A percentile compares a stretch with the other conserved stretches of the same genome.
Conservation (phyloP, 2,113 vertebrate genomes). For the Chunga burmeisteri region DNA sequence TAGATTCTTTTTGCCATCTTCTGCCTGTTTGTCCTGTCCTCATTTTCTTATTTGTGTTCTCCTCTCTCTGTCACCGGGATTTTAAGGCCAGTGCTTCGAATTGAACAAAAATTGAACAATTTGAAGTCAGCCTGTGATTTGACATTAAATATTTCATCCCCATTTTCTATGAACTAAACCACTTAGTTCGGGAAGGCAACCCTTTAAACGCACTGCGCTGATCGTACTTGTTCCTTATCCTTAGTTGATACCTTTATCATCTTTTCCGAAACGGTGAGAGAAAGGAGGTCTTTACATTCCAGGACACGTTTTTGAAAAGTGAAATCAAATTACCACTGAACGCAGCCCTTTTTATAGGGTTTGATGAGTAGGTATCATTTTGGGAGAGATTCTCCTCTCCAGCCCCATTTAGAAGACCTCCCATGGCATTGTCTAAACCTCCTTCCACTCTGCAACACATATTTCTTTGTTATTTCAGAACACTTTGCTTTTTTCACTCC, state of each 20-base stretch:
- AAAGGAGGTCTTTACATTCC: conserved; percentile 51
- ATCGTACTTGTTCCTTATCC: neutral
- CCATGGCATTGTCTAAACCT: conserved; percentile 86
- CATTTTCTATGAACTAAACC: neutral
- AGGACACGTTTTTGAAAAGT: conserved; percentile 42
- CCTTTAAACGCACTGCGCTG: neutral
- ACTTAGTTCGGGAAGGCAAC: neutral
- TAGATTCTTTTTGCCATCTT: neutral
- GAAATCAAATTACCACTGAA: conserved; percentile 25
- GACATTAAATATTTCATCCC: neutral
- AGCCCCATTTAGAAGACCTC: conserved; percentile 73
- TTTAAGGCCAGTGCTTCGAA: neutral
- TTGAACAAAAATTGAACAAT: neutral
- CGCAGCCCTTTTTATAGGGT: conserved; percentile 40
- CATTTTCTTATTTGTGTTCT: neutral
- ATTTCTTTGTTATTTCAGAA: conserved; percentile 95
- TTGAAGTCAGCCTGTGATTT: neutral
- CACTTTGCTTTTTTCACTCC: conserved; percentile 82
- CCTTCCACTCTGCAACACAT: conserved; percentile 83
- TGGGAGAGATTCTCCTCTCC: conserved; percentile 58
- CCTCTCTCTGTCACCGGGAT: neutral
- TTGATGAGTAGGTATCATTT: conserved; percentile 71
- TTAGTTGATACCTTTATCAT: conserved; percentile 31
- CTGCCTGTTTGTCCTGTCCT: neutral
- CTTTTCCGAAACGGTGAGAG: conserved; percentile 9